A percentile compares a stretch with the other conserved stretches of the same genome.
phyloP scores from a whole-genome alignment of 2,797 vertebrate species.

The Hippopotamyrus pictus region DNA sequence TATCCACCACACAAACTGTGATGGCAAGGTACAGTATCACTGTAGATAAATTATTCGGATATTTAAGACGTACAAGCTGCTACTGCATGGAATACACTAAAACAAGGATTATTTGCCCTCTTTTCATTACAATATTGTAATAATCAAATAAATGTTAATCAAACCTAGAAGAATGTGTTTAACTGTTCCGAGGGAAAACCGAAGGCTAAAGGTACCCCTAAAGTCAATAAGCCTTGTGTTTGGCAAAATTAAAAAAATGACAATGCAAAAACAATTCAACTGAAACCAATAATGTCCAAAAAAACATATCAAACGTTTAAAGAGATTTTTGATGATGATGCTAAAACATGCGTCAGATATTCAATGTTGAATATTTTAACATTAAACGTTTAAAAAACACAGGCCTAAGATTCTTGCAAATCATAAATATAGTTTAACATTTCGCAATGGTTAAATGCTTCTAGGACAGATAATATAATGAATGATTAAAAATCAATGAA shows the following conservation, averaged over 20 bases:
- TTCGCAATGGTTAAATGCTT: background rate
- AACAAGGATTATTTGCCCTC: background rate
- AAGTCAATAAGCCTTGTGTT: background rate
- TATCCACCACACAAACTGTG: background rate
- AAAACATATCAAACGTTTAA: background rate
- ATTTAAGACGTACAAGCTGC: background rate
- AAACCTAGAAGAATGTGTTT: background rate
- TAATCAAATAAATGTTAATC: background rate
- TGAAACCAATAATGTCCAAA: background rate
- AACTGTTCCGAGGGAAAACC: background rate
- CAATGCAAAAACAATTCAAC: background rate
- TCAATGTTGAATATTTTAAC: background rate
- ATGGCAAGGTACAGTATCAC: background rate
- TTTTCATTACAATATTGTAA: background rate
- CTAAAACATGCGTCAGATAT: background rate
- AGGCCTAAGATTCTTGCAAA: background rate
- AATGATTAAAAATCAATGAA: background rate
- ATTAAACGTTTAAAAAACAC: background rate
- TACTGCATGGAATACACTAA: background rate
- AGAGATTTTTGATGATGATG: background rate
- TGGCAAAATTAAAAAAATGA: background rate
- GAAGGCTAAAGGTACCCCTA: background rate
- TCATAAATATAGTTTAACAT: background rate
- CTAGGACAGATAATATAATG: background rate
- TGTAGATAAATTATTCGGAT: background rate